Conservation (phyloP, 2,113 vertebrate genomes). For the Triplophysa siluroides region DNA sequence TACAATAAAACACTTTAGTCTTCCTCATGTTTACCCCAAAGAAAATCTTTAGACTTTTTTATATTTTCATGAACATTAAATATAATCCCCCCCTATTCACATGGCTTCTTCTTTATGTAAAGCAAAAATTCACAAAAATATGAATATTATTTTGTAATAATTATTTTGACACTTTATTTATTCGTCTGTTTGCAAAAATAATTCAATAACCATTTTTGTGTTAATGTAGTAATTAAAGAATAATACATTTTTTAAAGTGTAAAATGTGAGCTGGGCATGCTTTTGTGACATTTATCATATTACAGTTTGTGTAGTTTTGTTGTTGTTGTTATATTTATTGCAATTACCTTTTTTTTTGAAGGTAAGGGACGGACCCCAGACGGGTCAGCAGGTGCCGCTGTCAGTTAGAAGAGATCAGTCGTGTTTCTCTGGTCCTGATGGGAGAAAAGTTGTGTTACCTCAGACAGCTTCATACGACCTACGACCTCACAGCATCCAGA, state of each 20-base stretch:
- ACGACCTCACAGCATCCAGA: conserved; percentile 63
- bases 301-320: not conserved
- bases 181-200: too few relatives aligned
- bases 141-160: too few relatives aligned
- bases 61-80: not conserved
- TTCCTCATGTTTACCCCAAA: not conserved
- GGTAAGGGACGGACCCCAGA: conserved; percentile 59
- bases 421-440: conserved; percentile 55
- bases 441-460: conserved; percentile 59
- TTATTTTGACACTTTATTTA: too few relatives aligned
- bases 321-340: not conserved
- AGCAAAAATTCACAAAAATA: too few relatives aligned
- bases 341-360: conserved; percentile 7
- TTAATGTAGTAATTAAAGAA: too few relatives aligned
- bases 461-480: conserved; percentile 65
- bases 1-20: too few relatives aligned
- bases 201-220: too few relatives aligned
- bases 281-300: not conserved
- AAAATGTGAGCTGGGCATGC: not conserved
- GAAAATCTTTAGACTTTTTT: not conserved
- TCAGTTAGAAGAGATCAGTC: conserved; percentile 67
- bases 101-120: not conserved
- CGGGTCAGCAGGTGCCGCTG: conserved; percentile 64
- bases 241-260: not conserved
- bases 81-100: not conserved